Conservation (phyloP, 1,140 invertebrate genomes). For the Subanguina moxae region DNA sequence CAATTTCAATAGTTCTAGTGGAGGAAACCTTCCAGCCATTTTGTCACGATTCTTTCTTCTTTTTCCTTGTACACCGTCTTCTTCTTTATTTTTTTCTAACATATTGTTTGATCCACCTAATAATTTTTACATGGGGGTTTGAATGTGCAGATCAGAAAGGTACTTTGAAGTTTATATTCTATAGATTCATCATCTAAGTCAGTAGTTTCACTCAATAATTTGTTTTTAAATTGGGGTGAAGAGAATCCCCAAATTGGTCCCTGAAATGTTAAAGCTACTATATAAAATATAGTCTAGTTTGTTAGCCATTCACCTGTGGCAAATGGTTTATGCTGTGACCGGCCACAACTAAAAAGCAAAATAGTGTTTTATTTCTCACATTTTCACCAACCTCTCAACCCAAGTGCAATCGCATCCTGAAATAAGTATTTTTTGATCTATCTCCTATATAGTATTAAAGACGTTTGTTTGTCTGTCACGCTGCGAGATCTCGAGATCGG, state of each 20-base stretch:
- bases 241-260: neutral
- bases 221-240: neutral
- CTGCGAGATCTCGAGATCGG: too few species aligned
- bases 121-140: too few species aligned
- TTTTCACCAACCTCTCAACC: neutral
- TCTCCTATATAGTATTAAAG: too few species aligned
- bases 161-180: too few species aligned
- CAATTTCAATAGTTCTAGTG: conserved; percentile 16
- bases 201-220: neutral
- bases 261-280: neutral
- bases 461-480: too few species aligned
- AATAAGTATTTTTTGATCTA: too few species aligned
- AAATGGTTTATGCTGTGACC: conserved; percentile 64
- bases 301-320: conserved; percentile 27
- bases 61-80: neutral
- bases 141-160: too few species aligned
- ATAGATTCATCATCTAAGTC: too few species aligned
- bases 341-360: conserved; percentile 34
- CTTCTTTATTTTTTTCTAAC: neutral
- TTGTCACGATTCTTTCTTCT: conserved; percentile 9
- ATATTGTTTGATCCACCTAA: too few species aligned
- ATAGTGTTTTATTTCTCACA: too few species aligned
- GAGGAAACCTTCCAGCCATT: conserved; percentile 14
- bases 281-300: conserved; percentile 72
- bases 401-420: conserved; percentile 60